phyloP scores from a whole-genome alignment of 2,888 invertebrate genomes.

The Phalera bucephala region DNA sequence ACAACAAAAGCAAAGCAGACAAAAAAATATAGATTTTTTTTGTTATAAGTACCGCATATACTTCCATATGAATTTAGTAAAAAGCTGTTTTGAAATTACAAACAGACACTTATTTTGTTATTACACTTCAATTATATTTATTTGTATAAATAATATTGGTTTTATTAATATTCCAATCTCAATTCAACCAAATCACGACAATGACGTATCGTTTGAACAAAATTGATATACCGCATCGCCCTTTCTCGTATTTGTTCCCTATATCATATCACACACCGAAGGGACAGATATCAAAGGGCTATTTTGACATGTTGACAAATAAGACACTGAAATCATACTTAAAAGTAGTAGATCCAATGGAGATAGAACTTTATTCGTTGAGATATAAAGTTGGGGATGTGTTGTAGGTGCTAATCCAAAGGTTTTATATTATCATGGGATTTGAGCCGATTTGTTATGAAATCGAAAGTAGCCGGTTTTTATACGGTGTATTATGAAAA shows the following conservation, averaged over 20 bases:
- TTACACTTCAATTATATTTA: no score
- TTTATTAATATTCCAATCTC: constrained; percentile 17
- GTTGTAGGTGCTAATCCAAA: constrained; percentile 35
- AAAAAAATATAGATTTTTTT: no score
- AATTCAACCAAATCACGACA: constrained; percentile 31
- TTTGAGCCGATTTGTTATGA: constrained; percentile 67
- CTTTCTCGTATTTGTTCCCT: constrained; percentile 45
- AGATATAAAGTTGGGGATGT: constrained; percentile 22
- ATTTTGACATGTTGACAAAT: constrained; percentile 79
- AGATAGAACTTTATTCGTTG: no score
- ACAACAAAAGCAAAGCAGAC: no score
- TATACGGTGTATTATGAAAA: constrained; percentile 31
- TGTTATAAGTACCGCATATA: no score
- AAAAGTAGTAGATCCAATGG: no score
- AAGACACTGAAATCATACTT: constrained; percentile 62
- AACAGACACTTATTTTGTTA: no score
- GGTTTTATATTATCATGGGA: constrained; percentile 67
- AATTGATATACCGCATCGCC: constrained; percentile 61
- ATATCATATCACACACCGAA: constrained; percentile 53
- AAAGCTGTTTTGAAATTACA: no score
- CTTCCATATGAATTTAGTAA: no score
- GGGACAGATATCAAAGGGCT: constrained; percentile 77
- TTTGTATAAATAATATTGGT: not conserved
- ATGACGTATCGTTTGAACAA: constrained; percentile 48
- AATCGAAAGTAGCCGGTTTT: constrained; percentile 54